Evolutionary conservation across 2,888 invertebrate species (phyloP), one percentile per base, ranked within the genome.

Genomic region (Portevinia maculata): DNA sequence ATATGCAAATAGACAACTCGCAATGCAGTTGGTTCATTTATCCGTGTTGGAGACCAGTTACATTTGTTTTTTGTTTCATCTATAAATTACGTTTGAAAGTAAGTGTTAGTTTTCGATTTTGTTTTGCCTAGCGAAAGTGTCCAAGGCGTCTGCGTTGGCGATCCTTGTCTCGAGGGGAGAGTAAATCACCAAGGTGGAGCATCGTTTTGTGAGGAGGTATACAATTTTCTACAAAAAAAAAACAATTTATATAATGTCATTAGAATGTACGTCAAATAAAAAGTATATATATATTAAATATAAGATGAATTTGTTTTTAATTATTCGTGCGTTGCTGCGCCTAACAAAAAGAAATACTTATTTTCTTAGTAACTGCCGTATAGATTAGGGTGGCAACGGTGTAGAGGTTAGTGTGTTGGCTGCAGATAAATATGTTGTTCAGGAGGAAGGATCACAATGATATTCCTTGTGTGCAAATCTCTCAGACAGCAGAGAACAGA

Each of bases 211-310:
- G 64, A 59, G 44, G 57, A 70, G 70, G 59, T 52, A 70, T 60
- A 62, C 11, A 52, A 48, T 81, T 81, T 75, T 74, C 50, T 79
- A 74, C 52, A 75, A 50, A 39, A 53, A 48, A 53, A 53, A 48
- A 53, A 73, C 67, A 53, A 55, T 79, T 59, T 81, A 52, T 79
- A 55, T 75, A 64, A n/a, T n/a, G n/a, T n/a, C 52, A 52, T 24
- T 59, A 75, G 44, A 21, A 62, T 79, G 70, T 53, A 70, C 57
- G 46, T 59, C 37, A 69, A 81, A 79, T 64, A 69, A 74, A 79
- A 70, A 50, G 28, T 57, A 75, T 55, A 73, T 62, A 74, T 62
- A 67, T 44, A 79, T 46, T 62, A 69, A 37, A 39, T n/a, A n/a
- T 19, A 11, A 17, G 21, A 9, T 53, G 7, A 24, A 53, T 34